Evolutionary conservation across 2,888 invertebrate genomes (phyloP), one percentile per base, ranked within the genome.

Genomic region (Limnephilus rhombicus): DNA sequence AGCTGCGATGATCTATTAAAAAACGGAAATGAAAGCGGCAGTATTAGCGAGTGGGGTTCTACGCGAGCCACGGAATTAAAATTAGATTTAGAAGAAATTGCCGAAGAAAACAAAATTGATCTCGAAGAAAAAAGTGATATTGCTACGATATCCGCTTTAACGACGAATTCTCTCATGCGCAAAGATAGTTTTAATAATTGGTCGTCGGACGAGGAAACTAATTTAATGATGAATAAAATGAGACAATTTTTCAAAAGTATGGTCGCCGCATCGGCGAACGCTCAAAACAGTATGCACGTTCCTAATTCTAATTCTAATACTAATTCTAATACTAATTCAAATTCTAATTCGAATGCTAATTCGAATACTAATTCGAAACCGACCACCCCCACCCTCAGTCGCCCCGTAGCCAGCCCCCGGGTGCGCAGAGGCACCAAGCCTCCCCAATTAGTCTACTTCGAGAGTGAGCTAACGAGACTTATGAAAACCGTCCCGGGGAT

Each of bases 401-500:
- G 95, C 3, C 95, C 97, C 29, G 95, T 97, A 0, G 96, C 96
- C 93, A 96, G 97, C 85, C 97, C 97, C 86, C 96, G 97, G 94
- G 95, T 96, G 7, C 97, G 97, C 93, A 96, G 95, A 91, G 97
- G 97, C 45, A 97, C 97, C 45, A 98, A 98, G 95, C 98, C 98
- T 31, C 98, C 98, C 0, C 98, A 98, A 94, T 95, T 99, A 93
- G 97, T 98, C 24, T 98, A 98, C 94, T 98, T 99, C 94, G 99
- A 99, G 96, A 98, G 98, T 94, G 98, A 99, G 96, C 95, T 99
- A 89, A 98, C 98, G 0, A 96, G 98, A 92, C 95, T 99, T 94
- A 99, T 99, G 99, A 98, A 98, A 96, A 98, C 98, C 0, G 99
- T 99, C 85, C 98, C 98, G 0, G 98, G 98, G 45, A 98, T 99